phyloP scores from a whole-genome alignment of 2,888 invertebrate genomes.

The Brachyopa scutellaris region DNA sequence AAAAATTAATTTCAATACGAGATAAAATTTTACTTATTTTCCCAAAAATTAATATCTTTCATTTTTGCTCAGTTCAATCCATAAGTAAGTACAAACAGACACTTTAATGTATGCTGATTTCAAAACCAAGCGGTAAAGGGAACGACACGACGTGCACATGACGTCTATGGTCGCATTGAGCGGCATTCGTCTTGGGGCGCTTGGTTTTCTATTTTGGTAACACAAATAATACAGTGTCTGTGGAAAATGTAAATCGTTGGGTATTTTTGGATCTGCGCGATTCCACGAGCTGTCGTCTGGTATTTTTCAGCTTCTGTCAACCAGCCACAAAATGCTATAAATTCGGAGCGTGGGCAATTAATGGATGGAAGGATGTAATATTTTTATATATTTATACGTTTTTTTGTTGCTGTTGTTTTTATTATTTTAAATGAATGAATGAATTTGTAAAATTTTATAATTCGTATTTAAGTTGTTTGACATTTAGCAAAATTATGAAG shows the following conservation, averaged over 20 bases:
- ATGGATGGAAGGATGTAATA: conserved; percentile 44
- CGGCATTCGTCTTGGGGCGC: conserved; percentile 63
- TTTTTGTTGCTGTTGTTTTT: conserved; percentile 5
- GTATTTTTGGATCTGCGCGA: conserved; percentile 67
- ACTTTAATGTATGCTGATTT: background rate
- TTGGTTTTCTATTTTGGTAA: conserved; percentile 55
- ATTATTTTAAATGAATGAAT: conserved; percentile 37
- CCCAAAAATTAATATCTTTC: conserved; percentile 21
- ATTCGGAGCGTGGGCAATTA: conserved; percentile 56
- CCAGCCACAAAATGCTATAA: conserved; percentile 31
- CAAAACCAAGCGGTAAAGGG: conserved; percentile 19
- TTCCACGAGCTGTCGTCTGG: conserved; percentile 44
- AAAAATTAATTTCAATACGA: conserved; percentile 60
- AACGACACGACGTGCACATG: conserved; percentile 27
- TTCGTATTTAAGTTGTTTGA: conserved; percentile 19
- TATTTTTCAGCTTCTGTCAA: conserved; percentile 22
- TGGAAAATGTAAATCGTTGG: conserved; percentile 25
- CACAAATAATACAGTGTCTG: conserved; percentile 25
- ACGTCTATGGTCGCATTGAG: conserved; percentile 64
- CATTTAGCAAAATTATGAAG: conserved; percentile 11
- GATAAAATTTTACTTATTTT: conserved; percentile 62
- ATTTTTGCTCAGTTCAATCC: background rate
- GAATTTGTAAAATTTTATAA: conserved; percentile 38
- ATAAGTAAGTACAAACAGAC: too few relatives aligned
- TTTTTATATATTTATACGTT: conserved; percentile 2